A percentile compares a stretch with the other conserved stretches of the same genome.
These are phyloP conservation scores for Gila orcuttii DNA, from an alignment of 2,113 vertebrate genomes.

Conservation along the genomic window DNA sequence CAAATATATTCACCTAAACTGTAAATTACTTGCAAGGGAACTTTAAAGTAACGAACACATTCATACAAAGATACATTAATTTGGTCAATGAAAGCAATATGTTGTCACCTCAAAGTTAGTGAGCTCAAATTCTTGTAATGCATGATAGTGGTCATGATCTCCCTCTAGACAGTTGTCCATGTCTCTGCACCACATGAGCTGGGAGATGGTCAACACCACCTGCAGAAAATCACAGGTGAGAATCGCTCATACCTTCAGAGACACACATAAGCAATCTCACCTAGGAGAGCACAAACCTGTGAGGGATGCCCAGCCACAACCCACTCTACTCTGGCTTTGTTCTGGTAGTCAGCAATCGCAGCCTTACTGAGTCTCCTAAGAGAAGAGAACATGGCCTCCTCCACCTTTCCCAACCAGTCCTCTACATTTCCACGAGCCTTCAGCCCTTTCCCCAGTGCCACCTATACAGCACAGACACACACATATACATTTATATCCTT, in stretches of 20 bases:
- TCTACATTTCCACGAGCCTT: conserved; percentile 86
- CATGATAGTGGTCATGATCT: conserved; percentile 68
- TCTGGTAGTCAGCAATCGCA: conserved; percentile 81
- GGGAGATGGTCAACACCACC: conserved; percentile 85
- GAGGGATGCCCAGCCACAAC: conserved; percentile 82
- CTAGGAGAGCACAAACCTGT: conserved; percentile 67
- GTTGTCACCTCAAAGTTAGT: conserved; percentile 78
- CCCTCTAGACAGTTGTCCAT: conserved; percentile 79
- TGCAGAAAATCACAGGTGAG: conserved; percentile 55
- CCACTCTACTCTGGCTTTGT: conserved; percentile 75
- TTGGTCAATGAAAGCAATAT: not conserved
- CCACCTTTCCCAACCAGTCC: conserved; percentile 86
- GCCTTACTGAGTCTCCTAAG: conserved; percentile 80
- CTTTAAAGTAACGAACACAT: not conserved
- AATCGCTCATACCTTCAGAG: not conserved
- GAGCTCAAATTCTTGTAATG: conserved; percentile 79
- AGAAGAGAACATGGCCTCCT: conserved; percentile 83
- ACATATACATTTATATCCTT: not conserved
- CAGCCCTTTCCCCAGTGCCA: conserved; percentile 80
- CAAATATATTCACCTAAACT: not conserved
- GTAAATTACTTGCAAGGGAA: not conserved
- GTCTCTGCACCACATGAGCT: conserved; percentile 86
- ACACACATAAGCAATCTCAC: not conserved
- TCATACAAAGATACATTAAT: not conserved
- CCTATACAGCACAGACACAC: conserved; percentile 69